Conservation (phyloP, 2,113 vertebrate species). For the Podocnemis expansa region DNA sequence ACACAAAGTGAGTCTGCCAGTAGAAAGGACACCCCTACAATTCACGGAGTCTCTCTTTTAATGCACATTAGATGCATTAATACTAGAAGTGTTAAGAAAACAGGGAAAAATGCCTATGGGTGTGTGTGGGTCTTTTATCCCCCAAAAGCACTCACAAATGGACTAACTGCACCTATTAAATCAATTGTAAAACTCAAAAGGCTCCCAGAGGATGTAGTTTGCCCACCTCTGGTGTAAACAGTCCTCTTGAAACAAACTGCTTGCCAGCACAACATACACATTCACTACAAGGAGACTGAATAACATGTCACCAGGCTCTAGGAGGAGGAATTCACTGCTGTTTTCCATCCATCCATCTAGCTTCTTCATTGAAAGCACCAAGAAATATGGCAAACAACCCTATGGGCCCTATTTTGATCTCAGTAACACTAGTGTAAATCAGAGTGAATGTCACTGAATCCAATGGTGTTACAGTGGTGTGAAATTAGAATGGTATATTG, state of each 20-base stretch:
- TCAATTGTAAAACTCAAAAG: background rate
- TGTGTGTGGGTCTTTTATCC: background rate
- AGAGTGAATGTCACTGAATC: background rate
- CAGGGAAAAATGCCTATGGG: background rate
- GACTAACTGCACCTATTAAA: background rate
- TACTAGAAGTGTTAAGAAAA: background rate
- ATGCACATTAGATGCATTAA: background rate
- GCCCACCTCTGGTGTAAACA: background rate
- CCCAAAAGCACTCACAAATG: background rate
- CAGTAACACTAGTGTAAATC: background rate
- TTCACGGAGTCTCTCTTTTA: background rate
- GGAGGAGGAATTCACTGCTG: background rate
- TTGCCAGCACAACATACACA: background rate
- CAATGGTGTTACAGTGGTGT: rapidly evolving
- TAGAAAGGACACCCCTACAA: background rate
- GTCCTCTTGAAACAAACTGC: background rate
- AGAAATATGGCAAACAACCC: background rate
- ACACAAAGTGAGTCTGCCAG: background rate
- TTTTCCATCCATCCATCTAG: background rate
- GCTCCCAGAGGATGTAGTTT: too few species aligned
- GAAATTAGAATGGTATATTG: background rate
- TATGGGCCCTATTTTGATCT: background rate
- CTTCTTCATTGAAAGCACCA: background rate
- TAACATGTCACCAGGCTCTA: background rate
- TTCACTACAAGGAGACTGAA: rapidly evolving